Percentiles rank a stretch among this genome's conserved stretches.
Conservation (phyloP, 2,888 invertebrate genomes). For the Lamellibrachia columna region DNA sequence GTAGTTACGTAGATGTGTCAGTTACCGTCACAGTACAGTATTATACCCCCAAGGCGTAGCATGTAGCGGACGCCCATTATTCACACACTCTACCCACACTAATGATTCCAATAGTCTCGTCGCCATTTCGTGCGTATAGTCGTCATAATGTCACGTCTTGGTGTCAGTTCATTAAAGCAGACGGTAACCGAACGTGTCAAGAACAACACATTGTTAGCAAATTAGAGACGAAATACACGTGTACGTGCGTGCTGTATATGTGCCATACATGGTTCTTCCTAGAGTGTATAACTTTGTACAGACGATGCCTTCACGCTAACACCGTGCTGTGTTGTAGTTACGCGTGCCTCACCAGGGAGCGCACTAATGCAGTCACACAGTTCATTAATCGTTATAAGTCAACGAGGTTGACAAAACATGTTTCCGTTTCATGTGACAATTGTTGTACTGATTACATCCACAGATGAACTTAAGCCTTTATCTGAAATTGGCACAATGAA, state of each 20-base stretch:
- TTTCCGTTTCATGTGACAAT: no score
- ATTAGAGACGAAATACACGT: background rate
- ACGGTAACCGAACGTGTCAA: background rate
- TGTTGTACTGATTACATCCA: no score
- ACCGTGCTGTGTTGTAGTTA: background rate
- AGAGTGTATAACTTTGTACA: background rate
- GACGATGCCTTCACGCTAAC: background rate
- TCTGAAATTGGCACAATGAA: no score
- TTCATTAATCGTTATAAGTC: background rate
- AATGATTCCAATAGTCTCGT: background rate
- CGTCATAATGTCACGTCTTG: background rate
- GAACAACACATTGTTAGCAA: background rate
- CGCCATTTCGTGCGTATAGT: background rate
- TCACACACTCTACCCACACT: background rate
- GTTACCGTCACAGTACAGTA: no score
- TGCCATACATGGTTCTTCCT: background rate
- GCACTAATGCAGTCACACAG: background rate
- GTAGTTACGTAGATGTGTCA: no score
- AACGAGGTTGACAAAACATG: no score
- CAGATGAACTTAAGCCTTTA: no score
- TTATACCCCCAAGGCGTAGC: no score
- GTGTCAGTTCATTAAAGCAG: background rate
- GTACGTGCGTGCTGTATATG: background rate
- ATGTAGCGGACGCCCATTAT: no score
- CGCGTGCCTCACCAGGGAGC: background rate